Conservation (phyloP, 2,888 invertebrate species). For the Hydriomena furcata region DNA sequence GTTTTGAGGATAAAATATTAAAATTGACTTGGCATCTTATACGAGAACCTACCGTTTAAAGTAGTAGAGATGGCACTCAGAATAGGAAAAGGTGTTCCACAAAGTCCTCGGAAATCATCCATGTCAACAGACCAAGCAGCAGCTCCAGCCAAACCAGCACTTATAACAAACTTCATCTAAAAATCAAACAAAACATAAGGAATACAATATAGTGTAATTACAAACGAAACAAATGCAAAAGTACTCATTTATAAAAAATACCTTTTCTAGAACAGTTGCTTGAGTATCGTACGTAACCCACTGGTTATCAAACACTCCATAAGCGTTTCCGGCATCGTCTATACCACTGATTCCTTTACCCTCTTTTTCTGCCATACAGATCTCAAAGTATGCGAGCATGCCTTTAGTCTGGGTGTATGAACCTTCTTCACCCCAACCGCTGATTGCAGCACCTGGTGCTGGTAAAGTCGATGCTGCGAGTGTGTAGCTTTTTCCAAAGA, state of each 20-base stretch:
- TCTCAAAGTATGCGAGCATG: constrained; percentile 88
- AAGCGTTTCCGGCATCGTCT: constrained; percentile 87
- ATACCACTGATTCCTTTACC: constrained; percentile 78
- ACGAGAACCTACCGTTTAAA: constrained; percentile 70
- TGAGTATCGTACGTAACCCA: constrained; percentile 92
- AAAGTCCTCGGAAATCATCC: constrained; percentile 91
- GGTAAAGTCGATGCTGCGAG: constrained; percentile 81
- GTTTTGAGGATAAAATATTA: too few species aligned
- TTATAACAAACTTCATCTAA: constrained; percentile 84
- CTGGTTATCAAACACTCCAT: constrained; percentile 87
- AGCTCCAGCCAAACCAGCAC: constrained; percentile 86
- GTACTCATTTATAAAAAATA: constrained; percentile 48
- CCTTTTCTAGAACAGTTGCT: constrained; percentile 86
- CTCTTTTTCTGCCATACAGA: constrained; percentile 83
- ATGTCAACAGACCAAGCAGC: constrained; percentile 89
- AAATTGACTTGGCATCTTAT: too few species aligned
- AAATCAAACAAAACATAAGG: neutral
- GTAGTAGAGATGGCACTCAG: constrained; percentile 83
- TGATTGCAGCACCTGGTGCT: constrained; percentile 82
- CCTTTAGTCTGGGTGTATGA: constrained; percentile 87
- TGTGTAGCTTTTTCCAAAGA: constrained; percentile 89
- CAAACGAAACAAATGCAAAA: too few species aligned
- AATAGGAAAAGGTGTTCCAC: constrained; percentile 88
- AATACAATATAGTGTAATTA: too few species aligned
- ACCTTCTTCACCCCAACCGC: constrained; percentile 86